These are phyloP conservation scores for Cremastobaeus sp. DNA, from an alignment of 2,888 invertebrate genomes.

Conservation along the genomic window DNA sequence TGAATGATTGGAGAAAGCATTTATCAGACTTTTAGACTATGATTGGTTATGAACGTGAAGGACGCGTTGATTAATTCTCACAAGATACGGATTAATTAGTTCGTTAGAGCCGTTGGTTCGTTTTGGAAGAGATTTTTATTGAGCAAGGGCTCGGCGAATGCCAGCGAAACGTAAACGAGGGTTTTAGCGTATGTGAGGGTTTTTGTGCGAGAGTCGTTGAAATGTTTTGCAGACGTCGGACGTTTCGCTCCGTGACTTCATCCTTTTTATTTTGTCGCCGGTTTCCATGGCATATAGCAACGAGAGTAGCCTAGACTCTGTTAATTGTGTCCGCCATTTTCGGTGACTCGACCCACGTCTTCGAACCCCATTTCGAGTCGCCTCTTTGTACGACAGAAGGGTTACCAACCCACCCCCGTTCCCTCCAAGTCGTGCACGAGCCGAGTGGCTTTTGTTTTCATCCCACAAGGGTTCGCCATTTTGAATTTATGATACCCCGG, in stretches of 20 bases:
- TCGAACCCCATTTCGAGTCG: slow-evolving; percentile 62
- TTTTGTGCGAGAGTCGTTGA: slow-evolving; percentile 52
- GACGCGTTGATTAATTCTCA: slow-evolving; percentile 36
- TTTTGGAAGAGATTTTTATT: slow-evolving; percentile 59
- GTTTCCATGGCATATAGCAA: slow-evolving; percentile 65
- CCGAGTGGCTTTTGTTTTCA: slow-evolving; percentile 78
- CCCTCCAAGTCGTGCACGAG: slow-evolving; percentile 68
- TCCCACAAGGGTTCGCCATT: slow-evolving; percentile 76
- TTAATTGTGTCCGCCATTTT: slow-evolving; percentile 79
- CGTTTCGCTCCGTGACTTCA: slow-evolving; percentile 54
- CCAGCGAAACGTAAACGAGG: slow-evolving; percentile 70
- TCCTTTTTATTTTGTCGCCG: slow-evolving; percentile 64
- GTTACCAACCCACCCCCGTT: slow-evolving; percentile 68
- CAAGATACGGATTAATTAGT: slow-evolving; percentile 61
- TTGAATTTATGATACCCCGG: slow-evolving; percentile 77
- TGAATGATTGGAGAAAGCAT: slow-evolving; percentile 18
- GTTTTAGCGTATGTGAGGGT: slow-evolving; percentile 54
- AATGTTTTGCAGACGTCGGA: slow-evolving; percentile 59
- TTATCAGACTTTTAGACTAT: slow-evolving; percentile 13
- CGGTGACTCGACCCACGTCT: slow-evolving; percentile 69
- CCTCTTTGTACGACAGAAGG: slow-evolving; percentile 72
- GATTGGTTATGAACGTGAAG: slow-evolving; percentile 21
- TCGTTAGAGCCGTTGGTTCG: slow-evolving; percentile 46
- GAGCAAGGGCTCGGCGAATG: slow-evolving; percentile 65
- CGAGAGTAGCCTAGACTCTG: slow-evolving; percentile 71